These are phyloP conservation scores for Acanthococcus lagerstroemiae DNA, from an alignment of 2,888 invertebrate species.

Conservation along the genomic window DNA sequence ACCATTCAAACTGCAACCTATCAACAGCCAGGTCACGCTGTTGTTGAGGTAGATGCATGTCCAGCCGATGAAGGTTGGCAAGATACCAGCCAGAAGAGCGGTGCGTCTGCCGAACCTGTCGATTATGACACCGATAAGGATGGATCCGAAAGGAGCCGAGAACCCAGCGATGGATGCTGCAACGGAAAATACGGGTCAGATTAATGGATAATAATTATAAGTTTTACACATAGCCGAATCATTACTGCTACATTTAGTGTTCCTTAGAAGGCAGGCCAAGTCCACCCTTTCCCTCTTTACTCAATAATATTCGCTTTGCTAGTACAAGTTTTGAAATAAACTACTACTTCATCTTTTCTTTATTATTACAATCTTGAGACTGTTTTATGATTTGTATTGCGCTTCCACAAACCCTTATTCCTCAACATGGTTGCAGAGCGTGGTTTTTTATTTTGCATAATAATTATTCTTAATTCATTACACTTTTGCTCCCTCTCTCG, in stretches of 20 bases:
- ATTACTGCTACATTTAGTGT: neutral
- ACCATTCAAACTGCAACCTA: slow-evolving; percentile 41
- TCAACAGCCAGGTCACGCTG: slow-evolving; percentile 31
- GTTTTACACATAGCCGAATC: neutral
- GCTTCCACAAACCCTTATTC: too few relatives aligned
- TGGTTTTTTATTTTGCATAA: too few relatives aligned
- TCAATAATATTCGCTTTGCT: too few relatives aligned
- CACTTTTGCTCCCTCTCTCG: too few relatives aligned
- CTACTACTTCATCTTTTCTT: too few relatives aligned
- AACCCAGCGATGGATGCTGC: slow-evolving; percentile 36
- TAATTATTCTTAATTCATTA: too few relatives aligned
- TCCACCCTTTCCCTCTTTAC: too few relatives aligned
- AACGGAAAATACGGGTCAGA: neutral
- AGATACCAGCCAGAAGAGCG: slow-evolving; percentile 45
- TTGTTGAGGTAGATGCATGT: slow-evolving; percentile 40
- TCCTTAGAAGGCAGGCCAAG: too few relatives aligned
- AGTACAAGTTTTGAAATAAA: too few relatives aligned
- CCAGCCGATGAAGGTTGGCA: slow-evolving; percentile 48
- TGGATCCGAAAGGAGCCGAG: slow-evolving; percentile 48
- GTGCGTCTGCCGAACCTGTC: slow-evolving; percentile 47
- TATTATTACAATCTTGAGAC: too few relatives aligned
- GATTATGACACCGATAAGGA: slow-evolving; percentile 46
- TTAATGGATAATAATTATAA: neutral
- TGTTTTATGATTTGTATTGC: too few relatives aligned
- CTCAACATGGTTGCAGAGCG: too few relatives aligned